Base-by-base conservation (phyloP, 2,113 vertebrate genomes). In the Isichthys henryi region DNA sequence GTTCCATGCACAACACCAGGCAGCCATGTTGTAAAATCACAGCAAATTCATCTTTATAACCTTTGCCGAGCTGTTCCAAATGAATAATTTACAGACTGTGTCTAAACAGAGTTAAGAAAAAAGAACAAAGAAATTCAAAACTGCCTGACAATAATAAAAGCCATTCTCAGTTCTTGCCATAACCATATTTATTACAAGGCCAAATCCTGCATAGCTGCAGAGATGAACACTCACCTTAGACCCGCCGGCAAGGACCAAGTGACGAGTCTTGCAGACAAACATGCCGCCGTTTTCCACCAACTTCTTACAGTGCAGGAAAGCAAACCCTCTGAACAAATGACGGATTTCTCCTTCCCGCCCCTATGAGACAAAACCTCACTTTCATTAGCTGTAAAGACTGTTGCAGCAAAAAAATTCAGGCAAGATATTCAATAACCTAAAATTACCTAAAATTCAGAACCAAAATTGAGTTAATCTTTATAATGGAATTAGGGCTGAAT, bases 241-340 rank as follows among this genome's bases (percentile, higher is more conserved):
- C 9, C 98, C 97, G 0, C 98, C 98, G 0, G 98, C 98, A 91
- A 99, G 90, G 13, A 99, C 97, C 23, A 99, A 92, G 92, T 98
- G 97, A 0, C 97, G 94, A 0, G 97, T 97, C 92, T 97, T 99
- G 90, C 98, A 99, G 1, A 98, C 98, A 35, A 99, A 99, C 97
- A 99, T 99, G 39, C 98, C 98, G 0, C 98, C 98, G 0, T 99
- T 99, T 91, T 99, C 98, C 90, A 99, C 98, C 93, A 99, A 94
- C 91, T 99, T 99, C 95, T 99, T 99, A 88, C 98, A 99, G 90
- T 99, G 98, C n/a, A 99, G 96, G 93, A 99, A 99, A 48, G 97
- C 97, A 0, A 97, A 98, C 88, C 97, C 97, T 0, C 97, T 93
- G 94, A 97, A 99, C 0, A 99, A 94, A 91, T 98, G 97, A 0